A percentile compares a stretch with the other conserved stretches of the same genome.
These are phyloP conservation scores for Ursus arctos DNA, from an alignment of 2,113 vertebrate species.

Conservation along the genomic window DNA sequence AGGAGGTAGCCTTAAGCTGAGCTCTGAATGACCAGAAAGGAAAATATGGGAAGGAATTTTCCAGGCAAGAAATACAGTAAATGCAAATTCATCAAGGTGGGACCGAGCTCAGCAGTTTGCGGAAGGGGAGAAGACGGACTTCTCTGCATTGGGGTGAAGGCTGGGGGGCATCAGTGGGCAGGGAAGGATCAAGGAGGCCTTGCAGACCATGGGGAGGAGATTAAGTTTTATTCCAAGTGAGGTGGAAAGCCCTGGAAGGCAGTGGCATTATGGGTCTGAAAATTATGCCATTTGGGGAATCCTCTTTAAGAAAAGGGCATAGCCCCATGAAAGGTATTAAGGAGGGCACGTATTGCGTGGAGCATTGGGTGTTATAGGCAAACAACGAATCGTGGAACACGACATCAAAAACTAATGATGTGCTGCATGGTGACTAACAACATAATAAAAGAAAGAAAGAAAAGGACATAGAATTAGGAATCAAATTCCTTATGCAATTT, in stretches of 20 bases:
- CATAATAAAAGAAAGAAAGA: neutral
- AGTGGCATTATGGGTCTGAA: neutral
- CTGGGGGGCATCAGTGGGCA: too few relatives aligned
- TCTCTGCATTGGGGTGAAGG: neutral
- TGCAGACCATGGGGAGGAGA: too few relatives aligned
- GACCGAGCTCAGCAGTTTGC: neutral
- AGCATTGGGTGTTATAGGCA: too few relatives aligned
- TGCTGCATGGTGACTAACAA: too few relatives aligned
- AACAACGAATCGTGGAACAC: too few relatives aligned
- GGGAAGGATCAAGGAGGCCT: neutral
- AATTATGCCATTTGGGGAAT: neutral
- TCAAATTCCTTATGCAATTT: neutral
- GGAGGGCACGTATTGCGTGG: too few relatives aligned
- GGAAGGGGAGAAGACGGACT: neutral
- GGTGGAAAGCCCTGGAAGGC: neutral
- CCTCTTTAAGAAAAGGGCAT: neutral
- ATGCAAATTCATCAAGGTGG: neutral
- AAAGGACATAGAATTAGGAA: neutral
- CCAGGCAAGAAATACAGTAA: neutral
- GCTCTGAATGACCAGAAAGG: neutral
- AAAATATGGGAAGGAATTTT: neutral
- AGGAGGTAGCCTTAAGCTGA: neutral
- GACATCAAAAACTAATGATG: too few relatives aligned
- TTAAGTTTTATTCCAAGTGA: neutral
- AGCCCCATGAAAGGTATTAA: too few relatives aligned